Base-by-base conservation (phyloP, 2,888 invertebrate genomes). In the Xanthorhoe designata region DNA sequence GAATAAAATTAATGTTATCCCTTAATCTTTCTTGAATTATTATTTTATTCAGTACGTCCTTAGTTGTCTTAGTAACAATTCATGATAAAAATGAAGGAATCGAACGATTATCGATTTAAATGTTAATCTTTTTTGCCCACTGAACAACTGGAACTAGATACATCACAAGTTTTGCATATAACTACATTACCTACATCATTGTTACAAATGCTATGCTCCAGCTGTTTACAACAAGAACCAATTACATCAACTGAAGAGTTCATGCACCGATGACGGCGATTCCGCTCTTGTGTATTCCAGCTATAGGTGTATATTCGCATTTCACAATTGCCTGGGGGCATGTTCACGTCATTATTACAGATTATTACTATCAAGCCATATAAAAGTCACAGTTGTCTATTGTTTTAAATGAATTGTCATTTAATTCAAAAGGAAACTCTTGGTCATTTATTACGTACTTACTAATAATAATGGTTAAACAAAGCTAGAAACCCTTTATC, bases 331-430 rank as follows among this genome's bases (percentile, higher is more conserved):
- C 29, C 29, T 13, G 24, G 42, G 47, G 49, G 58, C 66, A 70
- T 70, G 18, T 58, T 35, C 38, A 19, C 50, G 24, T 56, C 35
- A 55, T 50, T 50, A 55, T 55, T n/a, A 51, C 50, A 59, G 64
- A 62, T 71, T 66, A 70, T 72, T 72, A n/a, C n/a, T n/a, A 56
- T 62, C 55, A 62, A 50, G 50, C 29, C 42, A 51, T 42, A 38
- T 17, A 32, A 55, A 50, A 56, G 18, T 29, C 17, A 24, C 35
- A 54, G 17, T 24, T 24, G 17, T 53, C 13, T 38, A 38, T 42
- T 42, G 38, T 13, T 42, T 2, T 13, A 42, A 13, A 1, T 13
- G 3, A 42, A 42, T 24, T n/a, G n/a, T n/a, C n/a, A n/a, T n/a
- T n/a, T n/a, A n/a, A n/a, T n/a, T n/a, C n/a, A n/a, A 24, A 24